phyloP scores from a whole-genome alignment of 1,140 invertebrate species.

The Whitmania pigra region DNA sequence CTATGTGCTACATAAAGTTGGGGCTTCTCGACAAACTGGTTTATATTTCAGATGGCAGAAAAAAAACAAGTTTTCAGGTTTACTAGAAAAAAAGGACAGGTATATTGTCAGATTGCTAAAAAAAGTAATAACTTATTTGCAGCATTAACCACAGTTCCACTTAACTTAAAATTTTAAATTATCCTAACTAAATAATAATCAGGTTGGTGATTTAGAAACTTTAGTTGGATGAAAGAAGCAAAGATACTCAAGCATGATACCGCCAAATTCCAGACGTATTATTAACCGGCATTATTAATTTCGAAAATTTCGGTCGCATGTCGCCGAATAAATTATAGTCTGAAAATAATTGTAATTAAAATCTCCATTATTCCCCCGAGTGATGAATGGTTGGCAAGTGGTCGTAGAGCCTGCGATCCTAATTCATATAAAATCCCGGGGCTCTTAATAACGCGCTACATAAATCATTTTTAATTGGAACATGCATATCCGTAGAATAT shows the following conservation, averaged over 20 bases:
- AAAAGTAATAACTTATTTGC: constrained; percentile 54
- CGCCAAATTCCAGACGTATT: constrained; percentile 80
- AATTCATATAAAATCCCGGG: no score
- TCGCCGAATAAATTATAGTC: no score
- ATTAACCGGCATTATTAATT: no score
- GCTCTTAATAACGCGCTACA: no score
- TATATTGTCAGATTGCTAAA: constrained; percentile 95
- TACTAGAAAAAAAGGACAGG: constrained; percentile 98
- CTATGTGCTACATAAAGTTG: constrained; percentile 6
- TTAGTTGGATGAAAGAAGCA: constrained; percentile 88
- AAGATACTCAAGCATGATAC: constrained; percentile 78
- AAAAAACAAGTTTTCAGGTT: constrained; percentile 85
- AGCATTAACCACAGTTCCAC: not conserved
- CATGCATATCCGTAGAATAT: no score
- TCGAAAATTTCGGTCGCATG: no score
- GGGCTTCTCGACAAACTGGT: not conserved
- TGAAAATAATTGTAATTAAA: no score
- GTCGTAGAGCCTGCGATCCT: no score
- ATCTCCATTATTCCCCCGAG: no score
- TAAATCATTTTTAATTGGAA: no score
- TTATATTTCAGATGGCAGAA: constrained; percentile 55
- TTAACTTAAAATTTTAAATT: not conserved
- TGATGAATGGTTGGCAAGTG: no score
- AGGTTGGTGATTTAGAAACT: constrained; percentile 94
- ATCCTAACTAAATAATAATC: constrained; percentile 27